These are phyloP conservation scores for Sternotherus odoratus DNA, from an alignment of 2,797 vertebrate genomes.

Conservation along the genomic window DNA sequence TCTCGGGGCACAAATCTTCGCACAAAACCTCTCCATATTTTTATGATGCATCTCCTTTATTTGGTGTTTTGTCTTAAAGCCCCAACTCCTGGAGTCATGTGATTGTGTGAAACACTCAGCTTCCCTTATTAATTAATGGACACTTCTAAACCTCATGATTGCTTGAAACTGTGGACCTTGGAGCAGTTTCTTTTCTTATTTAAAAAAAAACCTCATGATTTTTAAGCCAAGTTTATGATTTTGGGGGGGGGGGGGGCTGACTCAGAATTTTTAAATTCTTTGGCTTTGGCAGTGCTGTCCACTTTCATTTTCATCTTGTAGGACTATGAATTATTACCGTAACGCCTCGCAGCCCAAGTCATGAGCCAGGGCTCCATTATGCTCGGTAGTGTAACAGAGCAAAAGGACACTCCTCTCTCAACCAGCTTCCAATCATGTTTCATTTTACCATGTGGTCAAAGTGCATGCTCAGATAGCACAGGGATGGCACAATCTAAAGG, in stretches of 20 bases:
- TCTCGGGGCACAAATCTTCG: background rate
- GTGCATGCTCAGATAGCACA: background rate
- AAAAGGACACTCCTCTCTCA: background rate
- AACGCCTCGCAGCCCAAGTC: background rate
- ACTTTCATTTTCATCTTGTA: background rate
- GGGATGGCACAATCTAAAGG: background rate
- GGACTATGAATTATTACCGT: background rate
- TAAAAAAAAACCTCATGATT: background rate
- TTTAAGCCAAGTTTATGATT: background rate
- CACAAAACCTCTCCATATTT: background rate
- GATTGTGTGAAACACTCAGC: no score
- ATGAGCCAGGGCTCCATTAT: background rate
- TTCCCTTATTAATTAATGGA: background rate
- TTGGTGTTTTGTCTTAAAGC: background rate
- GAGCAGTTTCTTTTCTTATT: background rate
- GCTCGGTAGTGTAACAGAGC: background rate
- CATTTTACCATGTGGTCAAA: background rate
- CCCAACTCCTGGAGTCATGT: background rate
- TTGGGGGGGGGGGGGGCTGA: background rate
- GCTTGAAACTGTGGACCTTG: background rate
- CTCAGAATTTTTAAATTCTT: background rate
- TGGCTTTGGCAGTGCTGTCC: background rate
- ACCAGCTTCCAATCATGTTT: background rate
- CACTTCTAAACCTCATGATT: background rate
- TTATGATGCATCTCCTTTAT: accelerated